These are phyloP conservation scores for Etheostoma cragini DNA, from an alignment of 2,113 vertebrate species.

Conservation along the genomic window DNA sequence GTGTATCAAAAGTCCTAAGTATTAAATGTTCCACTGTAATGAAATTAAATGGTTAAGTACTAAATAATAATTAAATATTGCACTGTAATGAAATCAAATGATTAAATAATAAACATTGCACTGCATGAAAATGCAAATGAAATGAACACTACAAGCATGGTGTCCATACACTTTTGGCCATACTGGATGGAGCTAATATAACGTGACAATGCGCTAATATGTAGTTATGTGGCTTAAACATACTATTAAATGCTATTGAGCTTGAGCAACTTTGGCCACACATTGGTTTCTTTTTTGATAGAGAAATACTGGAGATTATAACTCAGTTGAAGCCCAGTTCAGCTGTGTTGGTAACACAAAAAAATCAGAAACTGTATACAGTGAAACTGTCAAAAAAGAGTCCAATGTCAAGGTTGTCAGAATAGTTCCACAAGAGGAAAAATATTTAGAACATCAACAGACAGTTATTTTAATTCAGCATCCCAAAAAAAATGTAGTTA, in stretches of 20 bases:
- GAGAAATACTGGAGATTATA: neutral
- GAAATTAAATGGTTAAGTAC: too few species aligned
- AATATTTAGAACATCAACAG: conserved; percentile 30
- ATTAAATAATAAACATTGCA: too few species aligned
- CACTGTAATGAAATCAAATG: too few species aligned
- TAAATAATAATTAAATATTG: too few species aligned
- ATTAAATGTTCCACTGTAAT: too few species aligned
- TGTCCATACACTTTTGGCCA: neutral
- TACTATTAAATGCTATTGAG: neutral
- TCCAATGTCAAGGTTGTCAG: neutral
- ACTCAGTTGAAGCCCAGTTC: neutral
- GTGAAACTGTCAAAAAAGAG: conserved; percentile 17
- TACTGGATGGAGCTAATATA: neutral
- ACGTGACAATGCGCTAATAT: neutral
- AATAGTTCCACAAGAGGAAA: neutral
- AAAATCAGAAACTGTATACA: neutral
- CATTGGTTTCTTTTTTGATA: too few species aligned
- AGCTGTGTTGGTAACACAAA: neutral
- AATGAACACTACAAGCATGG: neutral
- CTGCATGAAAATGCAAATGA: too few species aligned
- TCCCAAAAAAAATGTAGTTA: conserved; percentile 36
- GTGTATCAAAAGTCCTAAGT: too few species aligned
- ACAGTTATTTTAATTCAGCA: conserved; percentile 50
- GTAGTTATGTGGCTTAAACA: neutral
- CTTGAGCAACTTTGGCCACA: neutral